Conservation (phyloP, 2,113 vertebrate species). For the Lagopus leucura region DNA sequence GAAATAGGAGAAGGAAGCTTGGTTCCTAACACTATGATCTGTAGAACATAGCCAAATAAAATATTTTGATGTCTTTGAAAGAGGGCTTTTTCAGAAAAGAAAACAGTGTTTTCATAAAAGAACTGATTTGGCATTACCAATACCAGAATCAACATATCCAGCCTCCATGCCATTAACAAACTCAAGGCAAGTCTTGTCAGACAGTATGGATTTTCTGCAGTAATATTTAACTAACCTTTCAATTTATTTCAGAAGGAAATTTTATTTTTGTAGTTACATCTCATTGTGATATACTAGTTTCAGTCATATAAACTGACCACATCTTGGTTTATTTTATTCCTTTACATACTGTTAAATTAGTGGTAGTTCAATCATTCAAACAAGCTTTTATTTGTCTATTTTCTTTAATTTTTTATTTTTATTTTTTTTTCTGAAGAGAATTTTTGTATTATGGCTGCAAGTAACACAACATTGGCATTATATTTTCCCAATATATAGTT, state of each 20-base stretch:
- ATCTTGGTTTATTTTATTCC: background rate
- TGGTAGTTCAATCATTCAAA: background rate
- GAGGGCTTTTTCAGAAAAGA: background rate
- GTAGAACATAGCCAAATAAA: background rate
- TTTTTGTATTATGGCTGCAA: background rate
- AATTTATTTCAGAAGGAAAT: slow-evolving; percentile 13
- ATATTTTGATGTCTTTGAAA: background rate
- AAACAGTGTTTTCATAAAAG: background rate
- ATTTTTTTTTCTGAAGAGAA: background rate
- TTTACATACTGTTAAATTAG: background rate
- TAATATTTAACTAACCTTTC: background rate
- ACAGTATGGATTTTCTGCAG: slow-evolving; percentile 5
- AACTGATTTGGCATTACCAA: background rate
- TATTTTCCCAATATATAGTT: background rate
- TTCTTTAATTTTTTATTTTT: slow-evolving; percentile 5
- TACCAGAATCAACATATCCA: background rate
- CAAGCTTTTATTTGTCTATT: background rate
- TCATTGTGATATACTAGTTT: background rate
- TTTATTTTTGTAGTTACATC: slow-evolving; percentile 26
- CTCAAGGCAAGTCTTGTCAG: background rate
- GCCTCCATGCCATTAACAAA: background rate
- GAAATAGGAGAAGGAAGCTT: background rate
- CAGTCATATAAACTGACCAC: background rate
- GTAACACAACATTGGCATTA: background rate
- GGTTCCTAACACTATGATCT: background rate